Percentiles rank a stretch among this genome's conserved stretches.
Conservation (phyloP, 2,797 vertebrate species). For the Eurystomus glaucurus region DNA sequence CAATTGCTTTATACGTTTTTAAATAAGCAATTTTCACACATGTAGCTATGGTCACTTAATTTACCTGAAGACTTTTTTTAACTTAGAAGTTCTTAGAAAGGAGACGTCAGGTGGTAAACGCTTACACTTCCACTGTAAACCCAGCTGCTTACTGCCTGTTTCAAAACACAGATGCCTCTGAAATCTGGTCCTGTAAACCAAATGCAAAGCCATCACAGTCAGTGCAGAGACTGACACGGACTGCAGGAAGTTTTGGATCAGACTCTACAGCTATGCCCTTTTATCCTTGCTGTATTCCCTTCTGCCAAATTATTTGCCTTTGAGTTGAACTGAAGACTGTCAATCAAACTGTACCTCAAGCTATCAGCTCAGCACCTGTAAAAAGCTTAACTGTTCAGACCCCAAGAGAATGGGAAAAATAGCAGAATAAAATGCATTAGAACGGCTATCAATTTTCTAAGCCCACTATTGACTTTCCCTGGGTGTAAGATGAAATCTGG, state of each 20-base stretch:
- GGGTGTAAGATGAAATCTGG: neutral
- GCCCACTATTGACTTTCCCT: neutral
- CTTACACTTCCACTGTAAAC: neutral
- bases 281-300: neutral
- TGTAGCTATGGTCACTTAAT: neutral
- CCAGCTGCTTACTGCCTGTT: neutral
- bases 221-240: neutral
- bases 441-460: slow-evolving; percentile 3
- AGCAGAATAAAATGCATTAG: neutral
- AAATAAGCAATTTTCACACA: neutral
- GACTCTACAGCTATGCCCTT: neutral
- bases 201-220: neutral
- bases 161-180: neutral
- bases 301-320: neutral
- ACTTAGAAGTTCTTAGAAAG: neutral
- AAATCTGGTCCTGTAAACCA: neutral
- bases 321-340: neutral
- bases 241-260: neutral
- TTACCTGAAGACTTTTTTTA: neutral
- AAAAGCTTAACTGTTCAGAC: neutral
- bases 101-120: neutral
- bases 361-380: neutral
- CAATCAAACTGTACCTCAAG: neutral
- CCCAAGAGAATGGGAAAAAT: neutral
- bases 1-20: neutral